Evolutionary conservation across 2,797 vertebrate genomes (phyloP).

Genomic region (Paratrypauchen microcephalus): DNA sequence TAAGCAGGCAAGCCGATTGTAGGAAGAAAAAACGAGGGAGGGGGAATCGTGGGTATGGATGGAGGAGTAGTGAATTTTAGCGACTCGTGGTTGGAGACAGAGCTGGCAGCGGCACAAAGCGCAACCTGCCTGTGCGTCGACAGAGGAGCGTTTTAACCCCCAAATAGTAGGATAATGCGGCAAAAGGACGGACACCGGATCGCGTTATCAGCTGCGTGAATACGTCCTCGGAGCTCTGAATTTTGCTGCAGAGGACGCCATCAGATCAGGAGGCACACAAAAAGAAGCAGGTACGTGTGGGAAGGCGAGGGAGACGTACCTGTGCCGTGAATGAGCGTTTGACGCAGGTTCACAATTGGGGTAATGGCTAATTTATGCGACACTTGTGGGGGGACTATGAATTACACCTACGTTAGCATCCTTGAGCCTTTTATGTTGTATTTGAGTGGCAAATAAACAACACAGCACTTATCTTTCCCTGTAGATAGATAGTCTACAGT

Average conservation of each 20-base stretch:
- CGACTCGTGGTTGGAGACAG: slow-evolving; percentile 39
- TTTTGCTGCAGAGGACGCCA: slow-evolving; percentile 59
- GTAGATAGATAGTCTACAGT: background rate
- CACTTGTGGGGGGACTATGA: background rate
- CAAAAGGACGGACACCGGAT: background rate
- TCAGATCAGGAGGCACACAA: slow-evolving; percentile 26
- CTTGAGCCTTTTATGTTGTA: background rate
- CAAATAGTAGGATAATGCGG: slow-evolving; percentile 8
- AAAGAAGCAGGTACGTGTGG: slow-evolving; percentile 58
- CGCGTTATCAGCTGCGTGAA: background rate
- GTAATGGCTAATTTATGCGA: background rate
- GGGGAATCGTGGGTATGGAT: slow-evolving; percentile 49
- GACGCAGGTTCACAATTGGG: background rate
- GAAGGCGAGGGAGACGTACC: slow-evolving; percentile 17
- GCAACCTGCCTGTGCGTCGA: slow-evolving; percentile 16
- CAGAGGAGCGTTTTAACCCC: slow-evolving; percentile 14
- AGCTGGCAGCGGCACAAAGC: slow-evolving; percentile 39
- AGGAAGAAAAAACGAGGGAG: slow-evolving; percentile 34
- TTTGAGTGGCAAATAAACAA: background rate
- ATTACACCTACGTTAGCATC: background rate
- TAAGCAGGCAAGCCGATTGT: slow-evolving; percentile 42
- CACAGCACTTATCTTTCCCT: background rate
- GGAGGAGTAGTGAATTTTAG: slow-evolving; percentile 50
- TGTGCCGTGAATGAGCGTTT: slow-evolving; percentile 15
- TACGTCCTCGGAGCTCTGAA: slow-evolving; percentile 4